Base-by-base conservation (phyloP, 2,888 invertebrate species). In the Conistra vaccinii region DNA sequence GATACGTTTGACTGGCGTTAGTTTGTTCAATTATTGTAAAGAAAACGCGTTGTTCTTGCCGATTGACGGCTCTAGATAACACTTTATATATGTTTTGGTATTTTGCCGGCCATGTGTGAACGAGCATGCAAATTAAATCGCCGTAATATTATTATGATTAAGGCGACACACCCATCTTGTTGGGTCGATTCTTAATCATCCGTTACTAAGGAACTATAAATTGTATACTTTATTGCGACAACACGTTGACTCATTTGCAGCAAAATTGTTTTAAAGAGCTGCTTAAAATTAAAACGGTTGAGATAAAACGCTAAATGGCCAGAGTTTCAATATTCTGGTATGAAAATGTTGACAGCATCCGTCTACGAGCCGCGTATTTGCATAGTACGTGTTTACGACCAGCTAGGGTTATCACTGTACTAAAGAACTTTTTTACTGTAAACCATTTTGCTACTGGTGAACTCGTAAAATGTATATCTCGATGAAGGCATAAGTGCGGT, bases 1-100 rank as follows among this genome's bases (percentile, higher is more conserved):
- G 95, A 95, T 93, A 90, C 93, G 88, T 92, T 92, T 94, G 95
- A 96, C 93, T 95, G 95, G 94, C 94, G 91, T 92, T 92, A 90
- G 92, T 92, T 91, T 91, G 91, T 91, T 93, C 92, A 92, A 92
- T 92, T 93, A 93, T 91, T 91, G 91, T 90, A 88, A 82, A 87
- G 88, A 87, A 89, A 89, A 86, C 69, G 85, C 86, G 85, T 89
- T 89, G 89, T 89, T 88, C 85, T 83, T 68, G 69, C 20, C 53
- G 86, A 86, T 87, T 81, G 89, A 84, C 81, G 55, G 80, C 26
- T 51, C 58, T 23, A 79, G 87, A 85, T 84, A 86, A 78, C 69
- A 42, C 69, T 58, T 73, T 76, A 73, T 85, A 71, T 70, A 78
- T 80, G 75, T 69, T 65, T 67, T 35, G 69, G 77, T 82, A 74